A percentile compares a stretch with the other conserved stretches of the same genome.
phyloP scores from a whole-genome alignment of 1,140 invertebrate genomes.

The Leptoteleia sp. region DNA sequence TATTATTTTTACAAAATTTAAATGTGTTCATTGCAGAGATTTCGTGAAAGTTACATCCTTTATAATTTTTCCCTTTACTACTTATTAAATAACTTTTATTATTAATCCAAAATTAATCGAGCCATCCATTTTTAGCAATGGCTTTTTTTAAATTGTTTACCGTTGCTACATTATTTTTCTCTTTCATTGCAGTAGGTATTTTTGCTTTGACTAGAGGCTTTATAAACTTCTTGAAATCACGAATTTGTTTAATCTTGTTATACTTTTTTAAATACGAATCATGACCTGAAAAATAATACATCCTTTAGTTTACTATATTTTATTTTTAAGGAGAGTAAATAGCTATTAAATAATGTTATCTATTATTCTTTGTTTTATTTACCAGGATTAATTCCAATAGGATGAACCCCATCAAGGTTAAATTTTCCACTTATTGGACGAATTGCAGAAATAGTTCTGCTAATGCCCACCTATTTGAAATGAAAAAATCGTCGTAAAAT shows the following conservation, averaged over 20 bases:
- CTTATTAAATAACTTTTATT: too few relatives aligned
- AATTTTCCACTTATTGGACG: conserved; percentile 78
- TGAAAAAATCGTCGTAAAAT: background rate
- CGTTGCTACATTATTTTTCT: conserved; percentile 3
- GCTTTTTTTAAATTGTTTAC: conserved; percentile 5
- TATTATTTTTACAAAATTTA: too few relatives aligned
- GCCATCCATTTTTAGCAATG: conserved; percentile 29
- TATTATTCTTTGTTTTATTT: conserved; percentile 21
- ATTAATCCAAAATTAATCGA: conserved; percentile 52
- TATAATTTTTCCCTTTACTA: too few relatives aligned
- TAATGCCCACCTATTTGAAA: conserved; percentile 82
- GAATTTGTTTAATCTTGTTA: conserved; percentile 66
- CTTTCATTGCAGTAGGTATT: conserved; percentile 33
- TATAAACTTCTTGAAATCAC: conserved; percentile 65
- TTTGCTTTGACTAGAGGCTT: conserved; percentile 62
- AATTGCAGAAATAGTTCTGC: conserved; percentile 83
- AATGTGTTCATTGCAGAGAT: too few relatives aligned
- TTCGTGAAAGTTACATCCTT: too few relatives aligned
- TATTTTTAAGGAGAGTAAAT: background rate
- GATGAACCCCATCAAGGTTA: conserved; percentile 74
- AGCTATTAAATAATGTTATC: too few relatives aligned
- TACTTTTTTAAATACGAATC: conserved; percentile 73
- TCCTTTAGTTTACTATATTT: too few relatives aligned
- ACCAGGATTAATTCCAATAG: conserved; percentile 84
- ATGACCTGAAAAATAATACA: conserved; percentile 69